Conservation (phyloP, 2,113 vertebrate genomes). For the Oreochromis niloticus region DNA sequence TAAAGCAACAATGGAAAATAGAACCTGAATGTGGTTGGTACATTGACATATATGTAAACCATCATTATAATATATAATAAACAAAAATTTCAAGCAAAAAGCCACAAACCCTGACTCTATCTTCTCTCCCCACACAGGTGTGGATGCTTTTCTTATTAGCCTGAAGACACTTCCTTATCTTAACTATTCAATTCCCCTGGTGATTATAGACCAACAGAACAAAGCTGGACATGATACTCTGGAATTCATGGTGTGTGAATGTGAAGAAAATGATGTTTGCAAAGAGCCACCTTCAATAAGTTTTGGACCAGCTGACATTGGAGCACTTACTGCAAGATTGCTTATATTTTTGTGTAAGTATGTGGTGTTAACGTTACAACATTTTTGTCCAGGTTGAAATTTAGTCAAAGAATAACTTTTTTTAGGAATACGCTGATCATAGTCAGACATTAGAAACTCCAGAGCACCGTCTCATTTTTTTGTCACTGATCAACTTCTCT, state of each 20-base stretch:
- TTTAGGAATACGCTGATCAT: no score
- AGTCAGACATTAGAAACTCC: not conserved
- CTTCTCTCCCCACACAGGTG: not conserved
- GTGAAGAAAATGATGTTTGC: conserved; percentile 31
- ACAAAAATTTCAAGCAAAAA: not conserved
- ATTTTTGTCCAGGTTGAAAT: not conserved
- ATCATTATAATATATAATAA: not conserved
- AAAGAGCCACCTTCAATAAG: not conserved
- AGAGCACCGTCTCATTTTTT: not conserved
- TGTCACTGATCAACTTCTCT: not conserved
- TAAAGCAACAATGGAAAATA: conserved; percentile 65
- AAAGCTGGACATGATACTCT: conserved; percentile 17
- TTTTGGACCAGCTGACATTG: conserved; percentile 47
- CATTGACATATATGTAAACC: not conserved
- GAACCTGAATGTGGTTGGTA: conserved; percentile 56
- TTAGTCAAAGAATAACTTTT: not conserved
- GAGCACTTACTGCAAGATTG: conserved; percentile 41
- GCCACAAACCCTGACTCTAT: not conserved
- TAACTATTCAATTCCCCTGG: conserved; percentile 67
- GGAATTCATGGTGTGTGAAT: conserved; percentile 67
- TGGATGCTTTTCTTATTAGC: conserved; percentile 55
- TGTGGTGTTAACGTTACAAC: not conserved
- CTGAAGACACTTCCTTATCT: conserved; percentile 54
- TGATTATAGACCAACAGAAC: conserved; percentile 73
- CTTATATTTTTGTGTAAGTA: conserved; percentile 72